Percentiles rank a stretch among this genome's conserved stretches.
phyloP scores from a whole-genome alignment of 2,888 invertebrate species.

The Agonopterix alstromeriana region DNA sequence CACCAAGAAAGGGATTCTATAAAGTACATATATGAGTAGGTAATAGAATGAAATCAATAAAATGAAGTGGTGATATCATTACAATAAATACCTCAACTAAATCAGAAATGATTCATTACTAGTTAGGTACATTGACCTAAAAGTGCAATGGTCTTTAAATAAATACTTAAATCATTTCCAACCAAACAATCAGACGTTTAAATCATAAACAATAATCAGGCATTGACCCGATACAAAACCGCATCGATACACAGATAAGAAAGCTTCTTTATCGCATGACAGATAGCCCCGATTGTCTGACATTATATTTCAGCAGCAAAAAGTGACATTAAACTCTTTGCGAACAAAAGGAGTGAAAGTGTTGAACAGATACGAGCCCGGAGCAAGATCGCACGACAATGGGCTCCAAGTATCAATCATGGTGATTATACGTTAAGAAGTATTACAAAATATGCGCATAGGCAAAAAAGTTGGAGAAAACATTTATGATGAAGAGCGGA shows the following conservation, averaged over 20 bases:
- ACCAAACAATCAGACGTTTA: not conserved
- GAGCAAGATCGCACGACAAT: slow-evolving; percentile 31
- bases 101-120: too few relatives aligned
- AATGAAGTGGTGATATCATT: too few relatives aligned
- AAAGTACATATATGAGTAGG: too few relatives aligned
- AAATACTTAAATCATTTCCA: not conserved
- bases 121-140: too few relatives aligned
- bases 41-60: too few relatives aligned
- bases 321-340: slow-evolving; percentile 35
- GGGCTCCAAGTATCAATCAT: slow-evolving; percentile 19
- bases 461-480: slow-evolving; percentile 14
- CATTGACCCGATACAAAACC: slow-evolving; percentile 37
- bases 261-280: slow-evolving; percentile 42
- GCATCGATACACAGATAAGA: slow-evolving; percentile 42
- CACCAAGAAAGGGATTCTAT: too few relatives aligned
- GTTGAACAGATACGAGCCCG: slow-evolving; percentile 23
- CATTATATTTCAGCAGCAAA: slow-evolving; percentile 47
- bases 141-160: too few relatives aligned
- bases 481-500: slow-evolving; percentile 7
- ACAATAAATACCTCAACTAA: too few relatives aligned
- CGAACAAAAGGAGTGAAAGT: slow-evolving; percentile 66
- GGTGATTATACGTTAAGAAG: slow-evolving; percentile 25
- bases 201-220: slow-evolving; percentile 17
- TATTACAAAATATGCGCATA: slow-evolving; percentile 22
- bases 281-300: slow-evolving; percentile 41